Evolutionary conservation across 1,140 invertebrate species (phyloP), one percentile per base, ranked within the genome.

Genomic region (Hylyphantes graminicola): DNA sequence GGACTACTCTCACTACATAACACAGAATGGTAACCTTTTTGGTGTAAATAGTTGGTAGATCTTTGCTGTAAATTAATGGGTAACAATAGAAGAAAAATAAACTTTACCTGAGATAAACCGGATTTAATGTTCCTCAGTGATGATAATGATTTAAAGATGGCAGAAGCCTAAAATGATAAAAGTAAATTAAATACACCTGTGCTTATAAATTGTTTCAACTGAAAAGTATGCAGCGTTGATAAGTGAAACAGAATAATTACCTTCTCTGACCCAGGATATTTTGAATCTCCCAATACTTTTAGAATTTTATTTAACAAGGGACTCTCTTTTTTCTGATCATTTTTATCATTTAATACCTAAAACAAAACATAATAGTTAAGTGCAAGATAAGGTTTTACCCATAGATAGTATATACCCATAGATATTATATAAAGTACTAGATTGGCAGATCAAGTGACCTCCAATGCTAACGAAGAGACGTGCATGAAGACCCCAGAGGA

Each of bases 231-330:
- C 72, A 2, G 35, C 7, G 11, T 72, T 50, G 48, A 53, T 51
- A 72, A 53, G 57, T 54, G 55, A n/a, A 51, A 12, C 21, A 76
- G 5, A 9, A n/a, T 21, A 21, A 2, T 67, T 59, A 84, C 81
- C 54, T 84, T 84, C 19, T 76, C 53, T 54, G 17, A 21, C 19
- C 73, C 63, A 51, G 72, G 51, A 77, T 76, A 70, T 70, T 84
- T 84, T 51, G 65, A 84, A 21, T 84, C 61, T 70, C 76, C 82
- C 50, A 86, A 64, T 53, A 85, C 68, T 59, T 85, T 59, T 7
- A 85, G 21, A 54, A 86, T 85, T 54, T 82, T 85, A 35, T 78
- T 35, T 12, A 87, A 35, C 13, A 84, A 51, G 15, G 59, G 51
- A 48, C 75, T 79, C 55, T 76, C 72, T 59, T 85, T 67, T n/a